Evolutionary conservation across 2,113 vertebrate species (phyloP), one percentile per base, ranked within the genome.

Genomic region (Hemibagrus wyckioides): DNA sequence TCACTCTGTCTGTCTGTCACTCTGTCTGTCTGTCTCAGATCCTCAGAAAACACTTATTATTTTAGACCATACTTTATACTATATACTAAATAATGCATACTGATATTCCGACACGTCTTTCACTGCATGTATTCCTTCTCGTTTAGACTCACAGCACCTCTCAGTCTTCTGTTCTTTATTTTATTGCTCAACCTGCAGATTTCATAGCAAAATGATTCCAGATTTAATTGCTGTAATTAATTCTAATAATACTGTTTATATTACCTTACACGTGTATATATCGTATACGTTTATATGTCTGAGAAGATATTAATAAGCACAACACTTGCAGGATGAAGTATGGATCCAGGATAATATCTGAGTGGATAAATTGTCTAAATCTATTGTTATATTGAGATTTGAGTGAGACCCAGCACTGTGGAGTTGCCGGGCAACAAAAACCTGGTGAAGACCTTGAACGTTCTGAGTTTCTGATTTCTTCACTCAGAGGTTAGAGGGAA

Each of bases 381-480:
- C 30, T 17, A 30, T 13, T 67, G 30, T 36, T 21, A 36, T 36
- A 69, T 19, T 2, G 15, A 5, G 17, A 10, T 10, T 23, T 25
- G 19, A 41, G 36, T 73, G 69, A 41, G 36, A 23, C 10, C 8
- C 36, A 0, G 41, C 73, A 50, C 13, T n/a, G 73, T 28, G 48
- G 41, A 76, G 73, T 76, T 76, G 73, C 73, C 48, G 73, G 41
- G 73, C 73, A 76, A 76, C 73, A 71, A 67, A 39, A 71, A 15
- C 41, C 48, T 76, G 41, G 4, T 48, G 41, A 76, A 76, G 73
- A 76, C 73, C 41, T 50, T 76, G 73, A 76, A 25, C 13, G 14
- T 76, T 76, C 73, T 76, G 73, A 76, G 28, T 15, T 44, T 48
- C 73, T 76, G 73, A 48, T 48, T 76, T 41, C 30, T 71, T 71